These are phyloP conservation scores for Chondrosia reniformis DNA, from an alignment of 37 sponge, comb jelly and placozoan species.

Conservation along the genomic window DNA sequence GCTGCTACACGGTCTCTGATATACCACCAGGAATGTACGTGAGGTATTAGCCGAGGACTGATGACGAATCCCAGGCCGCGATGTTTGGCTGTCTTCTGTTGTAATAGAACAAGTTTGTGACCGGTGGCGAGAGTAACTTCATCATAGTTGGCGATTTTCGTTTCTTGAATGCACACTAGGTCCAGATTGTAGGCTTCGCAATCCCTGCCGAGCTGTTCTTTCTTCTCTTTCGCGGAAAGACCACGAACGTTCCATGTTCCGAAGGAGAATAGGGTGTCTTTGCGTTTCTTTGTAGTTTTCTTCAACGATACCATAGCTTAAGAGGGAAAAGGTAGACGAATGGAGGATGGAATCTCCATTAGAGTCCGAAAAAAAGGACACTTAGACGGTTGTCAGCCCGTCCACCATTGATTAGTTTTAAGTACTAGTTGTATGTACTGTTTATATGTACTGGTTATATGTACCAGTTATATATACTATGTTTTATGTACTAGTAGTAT, in stretches of 20 bases:
- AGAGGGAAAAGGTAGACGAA: background rate
- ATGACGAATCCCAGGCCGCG: conserved; percentile 11
- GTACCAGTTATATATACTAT: too few relatives aligned
- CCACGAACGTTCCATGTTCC: conserved; percentile 19
- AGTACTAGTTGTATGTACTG: too few relatives aligned
- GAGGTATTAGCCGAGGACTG: conserved; percentile 16
- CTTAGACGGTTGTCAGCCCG: conserved; percentile 2
- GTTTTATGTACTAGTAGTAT: too few relatives aligned
- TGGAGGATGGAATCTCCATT: background rate
- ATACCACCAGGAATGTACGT: conserved; percentile 15
- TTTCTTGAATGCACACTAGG: conserved; percentile 12
- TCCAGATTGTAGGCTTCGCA: conserved; percentile 11
- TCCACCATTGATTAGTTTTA: too few relatives aligned
- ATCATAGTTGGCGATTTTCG: conserved; percentile 7
- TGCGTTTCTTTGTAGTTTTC: too few relatives aligned
- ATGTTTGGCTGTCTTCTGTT: conserved; percentile 16
- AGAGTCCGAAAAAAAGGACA: background rate
- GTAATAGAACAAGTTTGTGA: conserved; percentile 12
- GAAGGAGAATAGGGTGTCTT: background rate
- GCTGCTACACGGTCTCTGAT: conserved; percentile 12
- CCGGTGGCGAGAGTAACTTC: conserved; percentile 12
- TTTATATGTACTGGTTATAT: too few relatives aligned
- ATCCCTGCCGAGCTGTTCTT: background rate
- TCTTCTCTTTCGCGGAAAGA: conserved; percentile 10
- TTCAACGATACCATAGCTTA: too few relatives aligned